Evolutionary conservation across 2,113 vertebrate species (phyloP).

Genomic region (Caranx melampygus): DNA sequence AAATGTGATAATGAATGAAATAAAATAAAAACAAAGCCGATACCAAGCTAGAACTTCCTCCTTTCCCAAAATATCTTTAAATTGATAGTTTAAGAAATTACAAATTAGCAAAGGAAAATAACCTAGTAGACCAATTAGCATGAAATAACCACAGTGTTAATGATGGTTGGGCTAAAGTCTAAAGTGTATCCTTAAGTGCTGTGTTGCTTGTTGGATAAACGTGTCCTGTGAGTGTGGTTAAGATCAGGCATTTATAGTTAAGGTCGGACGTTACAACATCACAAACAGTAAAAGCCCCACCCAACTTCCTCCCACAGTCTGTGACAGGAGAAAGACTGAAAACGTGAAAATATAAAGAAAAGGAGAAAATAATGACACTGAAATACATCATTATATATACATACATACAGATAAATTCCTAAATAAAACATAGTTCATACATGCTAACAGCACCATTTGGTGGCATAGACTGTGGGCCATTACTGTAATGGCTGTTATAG

Average conservation of each 20-base stretch:
- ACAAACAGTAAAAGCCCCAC: no score
- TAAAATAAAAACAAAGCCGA: neutral
- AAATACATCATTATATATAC: no score
- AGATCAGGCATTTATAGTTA: neutral
- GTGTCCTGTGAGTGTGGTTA: neutral
- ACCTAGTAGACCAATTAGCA: conserved; percentile 7
- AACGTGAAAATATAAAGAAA: no score
- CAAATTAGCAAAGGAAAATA: neutral
- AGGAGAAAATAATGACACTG: no score
- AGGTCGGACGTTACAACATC: no score
- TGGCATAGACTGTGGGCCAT: no score
- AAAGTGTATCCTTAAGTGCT: conserved; percentile 17
- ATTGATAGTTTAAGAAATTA: neutral
- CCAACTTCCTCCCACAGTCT: no score
- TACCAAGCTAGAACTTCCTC: neutral
- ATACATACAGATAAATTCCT: no score
- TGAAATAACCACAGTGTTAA: neutral
- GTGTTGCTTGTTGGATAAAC: conserved; percentile 25
- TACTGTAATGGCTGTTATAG: neutral
- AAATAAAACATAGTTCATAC: no score
- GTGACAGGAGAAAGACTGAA: no score
- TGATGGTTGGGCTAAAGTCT: conserved; percentile 1
- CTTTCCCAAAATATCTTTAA: neutral
- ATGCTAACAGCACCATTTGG: no score
- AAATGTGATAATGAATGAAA: neutral